Evolutionary conservation across 1,140 invertebrate species (phyloP).

Genomic region (Magallana ariakensis): DNA sequence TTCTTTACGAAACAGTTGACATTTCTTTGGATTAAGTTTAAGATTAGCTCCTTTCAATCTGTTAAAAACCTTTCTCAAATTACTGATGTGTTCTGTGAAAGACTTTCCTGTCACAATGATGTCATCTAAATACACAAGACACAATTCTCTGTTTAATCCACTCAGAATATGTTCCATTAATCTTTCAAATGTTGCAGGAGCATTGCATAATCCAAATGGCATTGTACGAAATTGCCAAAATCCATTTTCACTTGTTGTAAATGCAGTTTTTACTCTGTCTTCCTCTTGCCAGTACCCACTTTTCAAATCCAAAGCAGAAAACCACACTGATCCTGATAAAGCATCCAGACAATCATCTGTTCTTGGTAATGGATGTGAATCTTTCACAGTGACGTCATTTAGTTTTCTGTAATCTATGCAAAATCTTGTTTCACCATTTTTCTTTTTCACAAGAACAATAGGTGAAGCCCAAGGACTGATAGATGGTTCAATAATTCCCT

Average conservation of each 20-base stretch:
- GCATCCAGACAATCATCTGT: no score
- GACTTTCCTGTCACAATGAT: slow-evolving; percentile 54
- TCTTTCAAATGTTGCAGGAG: slow-evolving; percentile 53
- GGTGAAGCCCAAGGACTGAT: no score
- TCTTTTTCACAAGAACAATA: no score
- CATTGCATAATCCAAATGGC: slow-evolving; percentile 62
- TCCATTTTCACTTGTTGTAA: slow-evolving; percentile 44
- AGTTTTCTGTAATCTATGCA: no score
- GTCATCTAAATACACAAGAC: slow-evolving; percentile 59
- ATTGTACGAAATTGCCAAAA: slow-evolving; percentile 58
- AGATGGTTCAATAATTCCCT: no score
- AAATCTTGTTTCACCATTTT: no score
- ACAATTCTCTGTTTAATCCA: slow-evolving; percentile 37
- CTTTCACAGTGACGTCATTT: no score
- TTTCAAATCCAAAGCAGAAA: slow-evolving; percentile 39
- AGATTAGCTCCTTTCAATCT: slow-evolving; percentile 45
- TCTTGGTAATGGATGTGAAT: no score
- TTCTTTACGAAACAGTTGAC: slow-evolving; percentile 56
- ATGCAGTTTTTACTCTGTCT: slow-evolving; percentile 60
- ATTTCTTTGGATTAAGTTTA: slow-evolving; percentile 59
- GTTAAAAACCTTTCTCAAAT: slow-evolving; percentile 53
- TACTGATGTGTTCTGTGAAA: slow-evolving; percentile 44
- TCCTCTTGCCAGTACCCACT: slow-evolving; percentile 43
- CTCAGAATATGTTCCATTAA: slow-evolving; percentile 56
- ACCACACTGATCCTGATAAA: no score